Percentiles rank a stretch among this genome's conserved stretches.
Evolutionary conservation across 2,797 vertebrate genomes (phyloP).

Genomic region (Darevskia mixta): DNA sequence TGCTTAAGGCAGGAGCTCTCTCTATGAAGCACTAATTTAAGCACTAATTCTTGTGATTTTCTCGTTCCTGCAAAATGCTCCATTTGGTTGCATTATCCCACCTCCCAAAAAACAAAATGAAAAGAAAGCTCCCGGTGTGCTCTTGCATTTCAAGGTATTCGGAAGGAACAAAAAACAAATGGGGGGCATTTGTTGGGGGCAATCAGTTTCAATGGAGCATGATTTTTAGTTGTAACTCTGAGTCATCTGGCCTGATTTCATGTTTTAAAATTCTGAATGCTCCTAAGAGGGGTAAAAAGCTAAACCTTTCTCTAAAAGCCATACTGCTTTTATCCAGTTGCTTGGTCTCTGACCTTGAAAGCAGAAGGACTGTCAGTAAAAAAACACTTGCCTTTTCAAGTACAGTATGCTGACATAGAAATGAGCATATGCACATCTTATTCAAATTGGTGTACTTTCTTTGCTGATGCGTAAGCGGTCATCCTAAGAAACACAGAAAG

Average conservation of each 20-base stretch:
- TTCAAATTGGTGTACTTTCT: too few species aligned
- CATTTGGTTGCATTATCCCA: constrained; percentile 35
- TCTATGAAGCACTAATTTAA: constrained; percentile 26
- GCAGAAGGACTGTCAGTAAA: not conserved
- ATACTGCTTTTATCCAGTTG: constrained; percentile 2
- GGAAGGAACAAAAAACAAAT: constrained; percentile 23
- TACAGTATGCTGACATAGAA: not conserved
- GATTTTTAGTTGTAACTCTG: constrained; percentile 47
- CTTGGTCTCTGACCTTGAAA: constrained; percentile 28
- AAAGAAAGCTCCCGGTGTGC: not conserved
- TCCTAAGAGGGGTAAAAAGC: not conserved
- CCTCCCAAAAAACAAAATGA: not conserved
- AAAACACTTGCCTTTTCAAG: constrained; percentile 15
- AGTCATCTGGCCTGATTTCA: constrained; percentile 48
- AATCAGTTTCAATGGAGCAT: constrained; percentile 29
- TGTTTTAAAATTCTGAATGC: constrained; percentile 8
- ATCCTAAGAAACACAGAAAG: too few species aligned
- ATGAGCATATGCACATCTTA: too few species aligned
- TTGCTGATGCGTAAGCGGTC: too few species aligned
- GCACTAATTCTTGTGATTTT: constrained; percentile 45
- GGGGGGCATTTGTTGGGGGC: constrained; percentile 16
- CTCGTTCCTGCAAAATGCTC: constrained; percentile 39
- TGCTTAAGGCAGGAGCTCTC: not conserved
- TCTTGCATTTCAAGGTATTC: constrained; percentile 37
- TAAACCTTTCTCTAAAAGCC: constrained; percentile 15